Evolutionary conservation across 1,140 invertebrate species (phyloP), one percentile per base, ranked within the genome.

Genomic region (Drosophila burlai): DNA sequence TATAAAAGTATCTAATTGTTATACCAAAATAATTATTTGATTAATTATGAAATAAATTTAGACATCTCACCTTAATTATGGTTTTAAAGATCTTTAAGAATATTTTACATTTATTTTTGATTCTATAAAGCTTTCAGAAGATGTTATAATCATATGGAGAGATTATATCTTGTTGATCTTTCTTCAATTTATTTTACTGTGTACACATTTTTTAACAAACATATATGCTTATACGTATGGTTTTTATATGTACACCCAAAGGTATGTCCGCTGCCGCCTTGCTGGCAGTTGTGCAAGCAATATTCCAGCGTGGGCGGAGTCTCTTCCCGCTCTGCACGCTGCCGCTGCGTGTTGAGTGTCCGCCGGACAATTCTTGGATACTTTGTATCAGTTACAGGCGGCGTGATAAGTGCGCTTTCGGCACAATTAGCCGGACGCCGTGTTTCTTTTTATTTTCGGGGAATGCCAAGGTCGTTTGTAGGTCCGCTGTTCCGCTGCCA

Each of bases 401-500:
- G 63, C 74, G 74, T 76, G 74, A 76, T 76, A 76, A 66, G 46
- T 67, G 74, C 74, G 73, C 74, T 77, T 77, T 77, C 63, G 62
- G 68, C 45, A 61, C 67, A 72, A 72, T 68, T 55, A 68, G 55
- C 38, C 49, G 29, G 57, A 47, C 65, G 58, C 21, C 16, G 18
- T 11, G 34, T 38, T 36, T 43, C 34, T 55, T 49, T 36, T 38
- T 43, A 34, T 8, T 31, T 34, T 47, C 24, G n/a, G 67, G 66
- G 72, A 52, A 75, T 81, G 63, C 64, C 67, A 87, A 87, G 83
- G 83, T 87, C 79, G 76, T 89, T 87, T 87, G 83, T 89, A 87
- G 83, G 83, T 87, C 54, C 36, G 49, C 79, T 80, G 71, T 64
- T 57, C 38, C 31, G 43, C 26, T 57, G 26, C 52, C 21, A 18